Evolutionary conservation across 2,888 invertebrate species (phyloP), one percentile per base, ranked within the genome.

Genomic region (Bimastos eiseni): DNA sequence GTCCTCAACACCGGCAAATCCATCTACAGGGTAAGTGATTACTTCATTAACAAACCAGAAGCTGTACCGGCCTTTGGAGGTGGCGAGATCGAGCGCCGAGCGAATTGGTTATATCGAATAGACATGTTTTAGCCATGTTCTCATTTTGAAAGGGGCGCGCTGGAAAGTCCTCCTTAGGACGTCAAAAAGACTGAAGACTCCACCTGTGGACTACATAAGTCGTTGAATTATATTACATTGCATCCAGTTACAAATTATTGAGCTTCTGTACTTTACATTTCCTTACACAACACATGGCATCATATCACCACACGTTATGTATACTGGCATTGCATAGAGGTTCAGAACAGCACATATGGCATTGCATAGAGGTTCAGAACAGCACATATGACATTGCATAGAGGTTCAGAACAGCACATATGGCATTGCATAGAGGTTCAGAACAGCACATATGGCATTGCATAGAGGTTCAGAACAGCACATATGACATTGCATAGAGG

Each of bases 1-100:
- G 91, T 92, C 17, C 38, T 86, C n/a, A 88, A 90, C 34, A 91
- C 92, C n/a, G 90, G 89, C n/a, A 70, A 88, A 37, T 89, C 91
- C 11, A 49, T 89, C 44, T 92, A 92, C 90, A 91, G 91, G 91
- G 92, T 92, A 83, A 92, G 91, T 89, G 70, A 15, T 30, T n/a
- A 55, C 44, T 13, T 44, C 19, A 49, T 21, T 4, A 1, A 11
- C 3, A n/a, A n/a, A 70, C 13, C n/a, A 30, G 8, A 8, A n/a
- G n/a, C n/a, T n/a, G n/a, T n/a, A n/a, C n/a, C n/a, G n/a, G n/a
- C n/a, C n/a, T n/a, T n/a, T n/a, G n/a, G n/a, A 70, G 70, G 70
- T 70, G 5, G 0, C 5, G 5, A 13, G 30, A 11, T 19, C 17
- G 70, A 17, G 1, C n/a, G 30, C n/a, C 70, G 70, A 30, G 70